phyloP scores from a whole-genome alignment of 2,797 vertebrate species.

The Diplodus sargus region DNA sequence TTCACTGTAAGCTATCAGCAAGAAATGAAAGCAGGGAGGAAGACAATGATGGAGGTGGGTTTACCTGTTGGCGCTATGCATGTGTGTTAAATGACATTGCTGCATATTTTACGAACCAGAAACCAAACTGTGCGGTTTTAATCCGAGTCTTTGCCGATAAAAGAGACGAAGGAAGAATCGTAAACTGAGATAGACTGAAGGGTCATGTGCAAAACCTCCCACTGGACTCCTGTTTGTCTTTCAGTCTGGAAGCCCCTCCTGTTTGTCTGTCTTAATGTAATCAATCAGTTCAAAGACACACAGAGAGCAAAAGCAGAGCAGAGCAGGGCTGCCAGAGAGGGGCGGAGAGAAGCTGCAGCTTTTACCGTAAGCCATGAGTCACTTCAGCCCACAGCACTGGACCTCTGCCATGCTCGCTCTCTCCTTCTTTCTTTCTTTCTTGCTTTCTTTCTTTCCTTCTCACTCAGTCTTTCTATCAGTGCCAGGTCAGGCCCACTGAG shows the following conservation, averaged over 20 bases:
- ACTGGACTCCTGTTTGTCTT: conserved; percentile 15
- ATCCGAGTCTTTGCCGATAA: not conserved
- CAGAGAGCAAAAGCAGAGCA: conserved; percentile 66
- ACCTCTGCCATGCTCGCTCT: conserved; percentile 76
- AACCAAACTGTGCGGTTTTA: not conserved
- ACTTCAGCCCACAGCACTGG: conserved; percentile 83
- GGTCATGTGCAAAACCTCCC: not conserved
- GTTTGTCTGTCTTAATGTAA: conserved; percentile 51
- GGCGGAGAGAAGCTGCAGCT: conserved; percentile 80
- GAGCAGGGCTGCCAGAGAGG: conserved; percentile 73
- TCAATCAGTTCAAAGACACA: conserved; percentile 60
- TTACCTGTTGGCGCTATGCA: conserved; percentile 15
- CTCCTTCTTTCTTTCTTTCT: conserved; percentile 44
- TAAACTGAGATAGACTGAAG: not conserved
- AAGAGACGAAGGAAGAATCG: not conserved
- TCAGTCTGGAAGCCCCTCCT: conserved; percentile 36
- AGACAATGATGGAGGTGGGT: conserved; percentile 10
- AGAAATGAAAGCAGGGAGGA: conserved; percentile 31
- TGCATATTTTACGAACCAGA: conserved; percentile 1
- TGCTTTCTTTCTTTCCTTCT: conserved; percentile 47
- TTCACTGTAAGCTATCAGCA: conserved; percentile 29
- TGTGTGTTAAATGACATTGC: not conserved
- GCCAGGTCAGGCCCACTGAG: conserved; percentile 71
- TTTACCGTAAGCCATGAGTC: conserved; percentile 87
- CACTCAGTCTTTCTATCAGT: conserved; percentile 67